Conservation (phyloP, 2,113 vertebrate species). For the Stigmatopora nigra region DNA sequence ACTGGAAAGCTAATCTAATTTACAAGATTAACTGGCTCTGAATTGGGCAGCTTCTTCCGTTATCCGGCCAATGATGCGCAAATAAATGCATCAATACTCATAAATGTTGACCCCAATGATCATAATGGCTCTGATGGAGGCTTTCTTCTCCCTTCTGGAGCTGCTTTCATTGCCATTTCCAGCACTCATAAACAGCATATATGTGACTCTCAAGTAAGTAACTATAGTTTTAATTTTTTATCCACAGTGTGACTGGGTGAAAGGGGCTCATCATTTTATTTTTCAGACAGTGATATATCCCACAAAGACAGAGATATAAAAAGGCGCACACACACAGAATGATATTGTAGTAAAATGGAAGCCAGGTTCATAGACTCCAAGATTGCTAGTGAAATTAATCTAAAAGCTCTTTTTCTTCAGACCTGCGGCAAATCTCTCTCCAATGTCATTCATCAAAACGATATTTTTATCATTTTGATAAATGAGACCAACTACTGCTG, state of each 20-base stretch:
- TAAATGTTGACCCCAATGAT: conserved; percentile 28
- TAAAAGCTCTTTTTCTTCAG: conserved; percentile 6
- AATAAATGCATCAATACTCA: conserved; percentile 7
- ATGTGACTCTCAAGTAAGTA: not conserved
- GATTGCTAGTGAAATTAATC: conserved; percentile 20
- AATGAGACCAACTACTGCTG: not conserved
- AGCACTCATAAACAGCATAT: conserved; percentile 2
- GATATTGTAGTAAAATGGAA: conserved; percentile 5
- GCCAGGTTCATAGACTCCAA: not conserved
- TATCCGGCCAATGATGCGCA: not conserved
- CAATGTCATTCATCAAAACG: conserved; percentile 40
- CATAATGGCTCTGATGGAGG: conserved; percentile 23
- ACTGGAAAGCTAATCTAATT: not conserved
- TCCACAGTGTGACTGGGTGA: not conserved
- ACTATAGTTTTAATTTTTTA: not conserved
- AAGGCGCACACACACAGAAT: conserved; percentile 4
- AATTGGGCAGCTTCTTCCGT: not conserved
- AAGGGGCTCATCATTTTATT: not conserved
- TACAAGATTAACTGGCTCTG: not conserved
- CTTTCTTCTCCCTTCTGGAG: conserved; percentile 16
- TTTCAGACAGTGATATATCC: not conserved
- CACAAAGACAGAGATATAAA: not conserved
- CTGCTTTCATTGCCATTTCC: conserved; percentile 28
- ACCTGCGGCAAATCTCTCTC: conserved; percentile 27
- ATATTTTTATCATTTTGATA: conserved; percentile 20